Base-by-base conservation (phyloP, 2,113 vertebrate genomes). In the Poeciliopsis occidentalis region DNA sequence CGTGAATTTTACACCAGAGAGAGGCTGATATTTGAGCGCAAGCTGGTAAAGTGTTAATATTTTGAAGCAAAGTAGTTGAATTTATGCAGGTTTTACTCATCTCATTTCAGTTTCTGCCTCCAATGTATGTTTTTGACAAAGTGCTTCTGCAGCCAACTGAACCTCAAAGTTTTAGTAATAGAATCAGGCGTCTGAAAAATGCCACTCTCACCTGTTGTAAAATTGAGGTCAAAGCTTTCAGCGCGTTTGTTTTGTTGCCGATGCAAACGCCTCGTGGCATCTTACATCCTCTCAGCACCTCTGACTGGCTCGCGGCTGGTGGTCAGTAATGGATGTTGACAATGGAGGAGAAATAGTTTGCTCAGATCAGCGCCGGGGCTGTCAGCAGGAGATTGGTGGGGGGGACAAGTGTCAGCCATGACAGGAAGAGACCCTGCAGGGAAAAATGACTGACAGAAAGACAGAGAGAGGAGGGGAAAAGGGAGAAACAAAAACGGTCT, bases 241-340 rank as follows among this genome's bases (percentile, higher is more conserved):
- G 10, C 7, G 11, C 64, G 65, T 64, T 69, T 73, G 12, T 64
- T 70, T 80, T 79, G 31, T 63, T n/a, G 54, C 44, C 13, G 61
- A 81, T 60, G 69, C 31, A 74, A 60, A 78, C 54, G 62, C 31
- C 69, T 34, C 11, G 29, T 72, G 27, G 26, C 39, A 71, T 66
- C 69, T 60, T 65, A 12, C 41, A 54, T 3, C 31, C 66, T 54
- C 47, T 39, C 34, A 2, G 51, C 12, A 5, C 34, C 44, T 37
- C 31, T 32, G 29, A n/a, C 39, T 15, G 31, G 3, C 12, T 69
- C 63, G 26, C 73, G 22, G 30, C 60, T 37, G 29, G 67, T 73
- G 79, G 64, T 86, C 80, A 68, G 71, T 82, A 79, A 86, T 85
- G 27, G 69, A 87, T 76, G 85, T 80, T 85, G 80, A 74, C 83